Conservation (phyloP, 2,888 invertebrate species). For the Mantis religiosa region DNA sequence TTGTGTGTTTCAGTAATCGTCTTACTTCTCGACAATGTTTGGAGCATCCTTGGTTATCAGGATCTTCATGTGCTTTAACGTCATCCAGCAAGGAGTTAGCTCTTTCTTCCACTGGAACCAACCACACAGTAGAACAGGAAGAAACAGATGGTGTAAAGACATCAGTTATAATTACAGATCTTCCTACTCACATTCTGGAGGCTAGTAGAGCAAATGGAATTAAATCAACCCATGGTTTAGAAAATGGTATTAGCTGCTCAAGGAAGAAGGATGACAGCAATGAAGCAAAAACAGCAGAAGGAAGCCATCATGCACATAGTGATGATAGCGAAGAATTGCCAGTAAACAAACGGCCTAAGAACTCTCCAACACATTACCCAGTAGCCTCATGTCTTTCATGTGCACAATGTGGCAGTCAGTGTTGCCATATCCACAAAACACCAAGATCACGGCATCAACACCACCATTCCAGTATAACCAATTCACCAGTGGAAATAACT, state of each 20-base stretch:
- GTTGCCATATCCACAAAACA: conserved; percentile 37
- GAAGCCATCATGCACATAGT: not conserved
- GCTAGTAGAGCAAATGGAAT: not conserved
- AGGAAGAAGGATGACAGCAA: not conserved
- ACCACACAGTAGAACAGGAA: not conserved
- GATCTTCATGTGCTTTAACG: conserved; percentile 31
- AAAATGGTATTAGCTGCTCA: not conserved
- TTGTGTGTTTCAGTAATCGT: conserved; percentile 67
- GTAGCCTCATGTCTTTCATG: conserved; percentile 45
- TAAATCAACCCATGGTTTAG: not conserved
- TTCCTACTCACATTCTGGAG: not conserved
- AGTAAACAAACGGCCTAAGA: conserved; percentile 28
- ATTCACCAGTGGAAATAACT: conserved; percentile 34
- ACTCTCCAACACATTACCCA: conserved; percentile 20
- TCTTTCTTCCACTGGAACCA: not conserved
- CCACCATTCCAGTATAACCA: conserved; percentile 36
- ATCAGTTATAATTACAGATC: not conserved
- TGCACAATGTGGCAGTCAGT: conserved; percentile 47
- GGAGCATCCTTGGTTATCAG: conserved; percentile 80
- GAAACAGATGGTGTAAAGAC: not conserved
- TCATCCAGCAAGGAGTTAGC: not conserved
- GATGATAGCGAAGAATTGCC: conserved; percentile 25
- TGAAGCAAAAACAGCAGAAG: not conserved
- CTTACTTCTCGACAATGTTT: conserved; percentile 84
- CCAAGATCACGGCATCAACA: conserved; percentile 8